These are phyloP conservation scores for Naso thynnoides DNA, from an alignment of 2,797 vertebrate species.

Conservation along the genomic window DNA sequence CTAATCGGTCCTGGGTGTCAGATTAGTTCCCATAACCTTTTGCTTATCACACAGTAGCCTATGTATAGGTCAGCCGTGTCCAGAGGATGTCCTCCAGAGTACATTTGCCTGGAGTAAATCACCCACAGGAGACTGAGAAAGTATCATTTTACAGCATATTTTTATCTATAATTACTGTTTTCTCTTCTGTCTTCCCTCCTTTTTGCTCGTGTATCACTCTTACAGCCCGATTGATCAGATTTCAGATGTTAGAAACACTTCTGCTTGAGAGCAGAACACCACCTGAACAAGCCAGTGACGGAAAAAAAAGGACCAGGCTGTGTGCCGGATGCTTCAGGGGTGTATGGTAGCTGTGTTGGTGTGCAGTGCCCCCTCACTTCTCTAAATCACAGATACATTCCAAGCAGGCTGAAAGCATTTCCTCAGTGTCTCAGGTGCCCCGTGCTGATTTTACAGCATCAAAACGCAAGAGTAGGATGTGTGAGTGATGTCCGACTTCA, in stretches of 20 bases:
- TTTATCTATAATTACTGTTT: not conserved
- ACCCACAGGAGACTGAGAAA: not conserved
- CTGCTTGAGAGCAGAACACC: not conserved
- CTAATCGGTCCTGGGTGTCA: constrained; percentile 77
- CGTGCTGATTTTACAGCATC: constrained; percentile 18
- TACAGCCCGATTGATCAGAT: not conserved
- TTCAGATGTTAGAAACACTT: not conserved
- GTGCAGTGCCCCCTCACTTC: constrained; percentile 51
- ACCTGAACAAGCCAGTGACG: constrained; percentile 3
- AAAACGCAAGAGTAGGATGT: constrained; percentile 40
- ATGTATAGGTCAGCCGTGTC: constrained; percentile 55
- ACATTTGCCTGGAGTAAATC: constrained; percentile 16
- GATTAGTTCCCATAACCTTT: constrained; percentile 82
- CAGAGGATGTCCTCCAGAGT: constrained; percentile 48
- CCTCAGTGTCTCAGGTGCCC: constrained; percentile 32
- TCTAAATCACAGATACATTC: constrained; percentile 23
- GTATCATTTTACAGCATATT: not conserved
- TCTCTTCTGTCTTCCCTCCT: not conserved
- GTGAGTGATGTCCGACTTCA: constrained; percentile 28
- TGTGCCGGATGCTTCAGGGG: constrained; percentile 25
- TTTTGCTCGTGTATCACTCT: not conserved
- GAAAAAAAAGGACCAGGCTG: not conserved
- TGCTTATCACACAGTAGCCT: constrained; percentile 57
- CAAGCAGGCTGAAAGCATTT: constrained; percentile 43
- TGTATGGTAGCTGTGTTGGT: constrained; percentile 17